These are phyloP conservation scores for Apostichopus parvimensis DNA, from an alignment of 35 echinoderm and acorn worm genomes.

Conservation along the genomic window DNA sequence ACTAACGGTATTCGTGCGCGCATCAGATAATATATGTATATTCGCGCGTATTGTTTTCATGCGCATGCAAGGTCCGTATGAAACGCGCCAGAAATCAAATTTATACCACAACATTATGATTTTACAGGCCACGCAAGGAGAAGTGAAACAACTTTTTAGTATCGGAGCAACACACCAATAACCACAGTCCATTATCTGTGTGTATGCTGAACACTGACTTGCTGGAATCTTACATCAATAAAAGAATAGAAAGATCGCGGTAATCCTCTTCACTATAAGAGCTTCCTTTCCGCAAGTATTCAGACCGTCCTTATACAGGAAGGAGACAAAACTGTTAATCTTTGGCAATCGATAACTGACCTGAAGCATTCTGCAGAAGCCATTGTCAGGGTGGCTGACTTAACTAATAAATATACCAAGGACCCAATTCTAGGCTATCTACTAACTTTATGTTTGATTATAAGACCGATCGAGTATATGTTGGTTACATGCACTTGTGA, in stretches of 20 bases:
- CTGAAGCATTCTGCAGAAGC: constrained; percentile 10
- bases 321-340: constrained; percentile 36
- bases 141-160: too few relatives aligned
- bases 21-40: not conserved
- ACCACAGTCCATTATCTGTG: too few relatives aligned
- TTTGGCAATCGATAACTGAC: constrained; percentile 25
- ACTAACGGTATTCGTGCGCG: not conserved
- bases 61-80: not conserved
- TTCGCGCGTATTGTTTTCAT: not conserved
- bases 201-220: too few relatives aligned
- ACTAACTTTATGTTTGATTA: too few relatives aligned
- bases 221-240: too few relatives aligned
- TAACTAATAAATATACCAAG: not conserved
- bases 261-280: not conserved
- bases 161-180: too few relatives aligned
- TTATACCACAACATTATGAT: not conserved
- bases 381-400: constrained; percentile 22
- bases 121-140: too few relatives aligned
- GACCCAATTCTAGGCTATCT: too few relatives aligned
- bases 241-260: too few relatives aligned
- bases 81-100: not conserved
- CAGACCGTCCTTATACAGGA: not conserved
- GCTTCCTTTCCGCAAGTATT: not conserved
- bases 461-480: too few relatives aligned
- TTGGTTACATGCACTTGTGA: not conserved